Conservation (phyloP, 1,140 invertebrate species). For the Microvelia longipes region DNA sequence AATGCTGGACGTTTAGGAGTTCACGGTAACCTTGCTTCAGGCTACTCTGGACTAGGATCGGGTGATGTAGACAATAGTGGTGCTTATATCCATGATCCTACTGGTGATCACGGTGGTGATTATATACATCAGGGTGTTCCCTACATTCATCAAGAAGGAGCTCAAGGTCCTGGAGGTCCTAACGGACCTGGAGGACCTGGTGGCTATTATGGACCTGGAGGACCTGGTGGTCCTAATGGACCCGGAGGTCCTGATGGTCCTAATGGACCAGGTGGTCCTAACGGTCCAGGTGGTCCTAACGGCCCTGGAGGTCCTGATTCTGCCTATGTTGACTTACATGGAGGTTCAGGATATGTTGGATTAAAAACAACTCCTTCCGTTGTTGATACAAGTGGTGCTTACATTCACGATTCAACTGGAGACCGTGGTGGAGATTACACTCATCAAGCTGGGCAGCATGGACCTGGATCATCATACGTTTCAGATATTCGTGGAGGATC, state of each 20-base stretch:
- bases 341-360: background rate
- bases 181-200: background rate
- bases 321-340: constrained; percentile 21
- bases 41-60: background rate
- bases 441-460: constrained; percentile 8
- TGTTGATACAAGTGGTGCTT: constrained; percentile 12
- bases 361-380: constrained; percentile 2
- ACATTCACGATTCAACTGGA: constrained; percentile 7
- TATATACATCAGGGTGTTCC: constrained; percentile 23
- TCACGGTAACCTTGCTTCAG: background rate
- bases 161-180: constrained; percentile 18
- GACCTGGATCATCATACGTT: constrained; percentile 15
- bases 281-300: constrained; percentile 6
- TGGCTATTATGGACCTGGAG: background rate
- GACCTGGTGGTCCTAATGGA: background rate
- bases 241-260: background rate
- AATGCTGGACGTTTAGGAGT: background rate
- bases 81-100: constrained; percentile 13
- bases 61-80: constrained; percentile 7
- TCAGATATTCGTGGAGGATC: constrained; percentile 1
- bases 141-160: constrained; percentile 22
- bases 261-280: background rate
- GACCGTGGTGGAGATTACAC: constrained; percentile 7
- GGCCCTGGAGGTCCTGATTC: constrained; percentile 4
- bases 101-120: constrained; percentile 26